Base-by-base conservation (phyloP, 2,888 invertebrate genomes). In the Protodeltote pygarga region DNA sequence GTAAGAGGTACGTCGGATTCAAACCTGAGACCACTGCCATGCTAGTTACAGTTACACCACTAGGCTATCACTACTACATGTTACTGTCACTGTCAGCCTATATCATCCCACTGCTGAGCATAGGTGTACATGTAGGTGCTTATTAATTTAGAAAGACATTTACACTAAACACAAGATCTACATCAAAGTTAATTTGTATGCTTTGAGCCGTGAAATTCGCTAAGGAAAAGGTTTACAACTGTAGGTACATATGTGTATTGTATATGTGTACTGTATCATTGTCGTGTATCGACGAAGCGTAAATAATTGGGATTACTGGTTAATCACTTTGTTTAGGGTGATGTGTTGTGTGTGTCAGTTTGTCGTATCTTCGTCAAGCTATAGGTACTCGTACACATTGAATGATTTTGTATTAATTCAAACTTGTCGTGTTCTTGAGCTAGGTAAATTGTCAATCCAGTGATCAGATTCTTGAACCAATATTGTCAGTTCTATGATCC, bases 181-280 rank as follows among this genome's bases (percentile, higher is more conserved):
- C 52, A 64, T 66, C 62, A 67, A 72, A 71, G 68, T 72, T 77
- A 80, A 79, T 79, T 78, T 62, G 65, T 57, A 64, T 47, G 69
- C 66, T 67, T 52, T 70, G 69, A 61, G 68, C 66, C 81, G 77
- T 75, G 78, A 70, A 81, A 81, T 77, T 76, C 63, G 71, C 11
- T 48, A 48, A 50, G 52, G 60, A 55, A 50, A 55, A 57, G 55
- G 50, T 63, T 63, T 28, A 40, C 33, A 40, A 15, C 23, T 28
- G 13, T 23, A 10, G 8, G 10, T 44, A 50, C 32, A 46, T 35
- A n/a, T 28, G 13, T 37, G 32, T 47, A 28, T 47, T 35, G 39
- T 31, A 25, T 23, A 34, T 31, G 32, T 40, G 32, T 49, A 41
- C 11, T 23, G 31, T 42, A 33, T 42, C 38, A 54, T 53, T 60